phyloP scores from a whole-genome alignment of 2,797 vertebrate species.

The Sebastes flavidus region DNA sequence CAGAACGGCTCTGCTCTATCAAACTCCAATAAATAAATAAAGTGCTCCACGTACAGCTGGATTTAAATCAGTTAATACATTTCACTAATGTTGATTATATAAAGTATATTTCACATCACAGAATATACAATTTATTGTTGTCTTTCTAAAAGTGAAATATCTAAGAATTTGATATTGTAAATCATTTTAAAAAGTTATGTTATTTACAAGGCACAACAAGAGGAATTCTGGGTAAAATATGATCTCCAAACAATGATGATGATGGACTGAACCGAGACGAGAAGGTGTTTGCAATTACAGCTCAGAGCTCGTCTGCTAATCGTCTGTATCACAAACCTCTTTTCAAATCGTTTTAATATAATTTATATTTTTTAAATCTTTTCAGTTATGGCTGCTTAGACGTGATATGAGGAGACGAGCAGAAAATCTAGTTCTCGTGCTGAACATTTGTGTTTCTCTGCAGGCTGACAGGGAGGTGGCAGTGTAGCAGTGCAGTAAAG shows the following conservation, averaged over 20 bases:
- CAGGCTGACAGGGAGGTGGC: slow-evolving; percentile 22
- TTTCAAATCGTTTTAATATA: neutral
- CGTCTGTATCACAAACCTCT: neutral
- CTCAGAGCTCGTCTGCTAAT: neutral
- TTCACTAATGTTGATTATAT: slow-evolving; percentile 60
- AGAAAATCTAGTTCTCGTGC: neutral
- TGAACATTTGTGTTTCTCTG: neutral
- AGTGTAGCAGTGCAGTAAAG: neutral
- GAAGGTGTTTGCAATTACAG: neutral
- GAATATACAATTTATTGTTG: slow-evolving; percentile 64
- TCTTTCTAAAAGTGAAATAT: slow-evolving; percentile 53
- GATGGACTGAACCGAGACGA: neutral
- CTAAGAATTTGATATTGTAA: slow-evolving; percentile 58
- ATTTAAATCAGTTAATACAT: slow-evolving; percentile 59
- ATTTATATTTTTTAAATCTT: neutral
- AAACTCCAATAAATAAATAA: slow-evolving; percentile 85
- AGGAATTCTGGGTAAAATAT: slow-evolving; percentile 32
- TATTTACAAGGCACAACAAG: slow-evolving; percentile 60
- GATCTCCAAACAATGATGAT: neutral
- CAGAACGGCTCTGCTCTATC: slow-evolving; percentile 65
- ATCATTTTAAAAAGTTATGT: slow-evolving; percentile 49
- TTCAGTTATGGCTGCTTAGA: neutral
- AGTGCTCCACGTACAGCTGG: slow-evolving; percentile 79
- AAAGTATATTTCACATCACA: slow-evolving; percentile 49
- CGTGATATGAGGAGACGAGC: neutral